Percentiles rank a stretch among this genome's conserved stretches.
Conservation (phyloP, 2,797 vertebrate genomes). For the Phrynocephalus guinanensis region DNA sequence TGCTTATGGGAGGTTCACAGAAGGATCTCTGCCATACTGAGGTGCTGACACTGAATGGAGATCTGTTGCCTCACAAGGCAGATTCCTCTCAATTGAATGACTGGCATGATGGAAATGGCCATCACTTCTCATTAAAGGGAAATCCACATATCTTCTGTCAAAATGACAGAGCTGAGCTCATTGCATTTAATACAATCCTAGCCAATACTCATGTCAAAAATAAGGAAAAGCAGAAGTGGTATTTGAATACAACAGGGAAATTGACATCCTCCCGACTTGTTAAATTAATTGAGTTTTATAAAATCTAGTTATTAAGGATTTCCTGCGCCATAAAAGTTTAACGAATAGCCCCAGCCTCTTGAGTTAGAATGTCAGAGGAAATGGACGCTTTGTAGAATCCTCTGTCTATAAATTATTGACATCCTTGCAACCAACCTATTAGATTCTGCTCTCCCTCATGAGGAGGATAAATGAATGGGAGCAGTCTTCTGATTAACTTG, state of each 20-base stretch:
- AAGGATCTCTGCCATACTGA: not conserved
- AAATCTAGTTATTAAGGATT: conserved; percentile 44
- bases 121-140: not conserved
- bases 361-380: conserved; percentile 42
- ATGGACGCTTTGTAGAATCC: conserved; percentile 42
- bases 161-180: not conserved
- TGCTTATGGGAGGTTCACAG: not conserved
- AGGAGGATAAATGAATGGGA: conserved; percentile 29
- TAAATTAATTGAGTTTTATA: conserved; percentile 41
- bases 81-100: not conserved
- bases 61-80: not conserved
- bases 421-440: conserved; percentile 25
- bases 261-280: conserved; percentile 25
- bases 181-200: conserved; percentile 9
- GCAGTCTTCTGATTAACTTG: conserved; percentile 26
- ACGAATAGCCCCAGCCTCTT: conserved; percentile 35
- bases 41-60: not conserved
- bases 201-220: conserved; percentile 12
- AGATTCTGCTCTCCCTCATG: conserved; percentile 21
- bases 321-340: conserved; percentile 41
- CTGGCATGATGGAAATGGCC: not conserved
- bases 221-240: not conserved
- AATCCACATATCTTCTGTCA: not conserved
- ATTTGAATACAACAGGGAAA: conserved; percentile 26
- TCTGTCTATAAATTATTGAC: conserved; percentile 48